These are phyloP conservation scores for Pyrgilauda ruficollis DNA, from an alignment of 2,113 vertebrate species.

Conservation along the genomic window DNA sequence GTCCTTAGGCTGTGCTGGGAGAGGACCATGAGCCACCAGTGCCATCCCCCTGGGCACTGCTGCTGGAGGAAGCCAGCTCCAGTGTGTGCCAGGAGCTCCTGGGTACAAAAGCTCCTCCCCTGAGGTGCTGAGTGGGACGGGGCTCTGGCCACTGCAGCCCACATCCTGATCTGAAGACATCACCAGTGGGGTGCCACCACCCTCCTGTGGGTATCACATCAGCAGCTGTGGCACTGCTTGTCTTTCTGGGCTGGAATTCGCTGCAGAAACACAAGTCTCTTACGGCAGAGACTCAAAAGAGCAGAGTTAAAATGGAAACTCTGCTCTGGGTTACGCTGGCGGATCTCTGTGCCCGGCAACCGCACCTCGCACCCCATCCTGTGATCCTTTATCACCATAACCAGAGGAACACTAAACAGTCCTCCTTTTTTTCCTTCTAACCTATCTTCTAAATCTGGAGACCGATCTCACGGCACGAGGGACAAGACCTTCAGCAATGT, in stretches of 20 bases:
- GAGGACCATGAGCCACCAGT: not conserved
- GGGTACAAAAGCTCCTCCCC: not conserved
- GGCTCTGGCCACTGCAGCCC: not conserved
- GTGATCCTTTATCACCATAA: not conserved
- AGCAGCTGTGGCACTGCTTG: not conserved
- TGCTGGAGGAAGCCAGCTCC: not conserved
- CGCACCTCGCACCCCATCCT: not conserved
- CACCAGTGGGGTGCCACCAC: not conserved
- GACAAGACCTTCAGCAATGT: slow-evolving; percentile 49
- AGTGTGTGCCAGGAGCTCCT: not conserved
- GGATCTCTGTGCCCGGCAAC: not conserved
- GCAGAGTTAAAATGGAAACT: not conserved
- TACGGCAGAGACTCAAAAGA: not conserved
- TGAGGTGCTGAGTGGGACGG: fast-evolving
- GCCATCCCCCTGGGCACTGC: not conserved
- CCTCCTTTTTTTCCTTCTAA: not conserved
- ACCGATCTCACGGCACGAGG: slow-evolving; percentile 10
- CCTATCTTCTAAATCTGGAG: slow-evolving; percentile 57
- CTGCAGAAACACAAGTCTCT: not conserved
- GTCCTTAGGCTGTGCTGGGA: not conserved
- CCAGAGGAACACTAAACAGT: slow-evolving; percentile 14
- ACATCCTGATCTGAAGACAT: not conserved
- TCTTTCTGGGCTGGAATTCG: not conserved
- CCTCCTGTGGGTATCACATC: not conserved
- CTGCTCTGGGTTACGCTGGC: fast-evolving